phyloP scores from a whole-genome alignment of 2,888 invertebrate genomes.

The Lagria hirta region DNA sequence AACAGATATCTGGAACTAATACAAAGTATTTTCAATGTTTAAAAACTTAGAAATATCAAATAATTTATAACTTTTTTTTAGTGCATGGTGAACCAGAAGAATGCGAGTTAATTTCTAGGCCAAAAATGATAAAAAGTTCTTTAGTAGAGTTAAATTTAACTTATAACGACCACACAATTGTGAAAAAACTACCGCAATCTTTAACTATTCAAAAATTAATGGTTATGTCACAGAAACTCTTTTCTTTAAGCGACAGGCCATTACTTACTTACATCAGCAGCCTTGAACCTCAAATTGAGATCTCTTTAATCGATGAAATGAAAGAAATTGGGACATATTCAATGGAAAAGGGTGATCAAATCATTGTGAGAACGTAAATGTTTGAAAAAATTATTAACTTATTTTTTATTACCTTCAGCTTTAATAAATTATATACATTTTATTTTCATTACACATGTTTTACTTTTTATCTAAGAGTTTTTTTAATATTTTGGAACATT shows the following conservation, averaged over 20 bases:
- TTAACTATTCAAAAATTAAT: constrained; percentile 83
- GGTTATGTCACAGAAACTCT: constrained; percentile 76
- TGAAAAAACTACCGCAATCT: constrained; percentile 73
- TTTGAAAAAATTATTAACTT: constrained; percentile 8
- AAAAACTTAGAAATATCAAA: constrained; percentile 7
- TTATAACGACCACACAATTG: constrained; percentile 56
- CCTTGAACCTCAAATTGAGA: constrained; percentile 65
- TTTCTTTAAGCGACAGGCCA: constrained; percentile 58
- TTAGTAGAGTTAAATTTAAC: constrained; percentile 65
- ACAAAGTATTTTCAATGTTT: constrained; percentile 60
- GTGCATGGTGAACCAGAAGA: constrained; percentile 84
- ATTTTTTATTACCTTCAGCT: too few relatives aligned
- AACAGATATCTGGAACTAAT: constrained; percentile 75
- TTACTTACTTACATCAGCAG: constrained; percentile 59
- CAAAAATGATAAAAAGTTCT: constrained; percentile 67
- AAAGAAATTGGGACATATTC: constrained; percentile 83
- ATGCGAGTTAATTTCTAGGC: constrained; percentile 63
- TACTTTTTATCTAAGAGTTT: constrained; percentile 60
- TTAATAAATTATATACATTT: too few relatives aligned
- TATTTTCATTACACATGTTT: too few relatives aligned
- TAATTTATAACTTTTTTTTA: constrained; percentile 51
- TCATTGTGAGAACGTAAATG: constrained; percentile 56
- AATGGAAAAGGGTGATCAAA: constrained; percentile 78
- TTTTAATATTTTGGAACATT: constrained; percentile 63
- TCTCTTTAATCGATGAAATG: constrained; percentile 77